Evolutionary conservation across 2,797 vertebrate genomes (phyloP).

Genomic region (Nothura maculosa): DNA sequence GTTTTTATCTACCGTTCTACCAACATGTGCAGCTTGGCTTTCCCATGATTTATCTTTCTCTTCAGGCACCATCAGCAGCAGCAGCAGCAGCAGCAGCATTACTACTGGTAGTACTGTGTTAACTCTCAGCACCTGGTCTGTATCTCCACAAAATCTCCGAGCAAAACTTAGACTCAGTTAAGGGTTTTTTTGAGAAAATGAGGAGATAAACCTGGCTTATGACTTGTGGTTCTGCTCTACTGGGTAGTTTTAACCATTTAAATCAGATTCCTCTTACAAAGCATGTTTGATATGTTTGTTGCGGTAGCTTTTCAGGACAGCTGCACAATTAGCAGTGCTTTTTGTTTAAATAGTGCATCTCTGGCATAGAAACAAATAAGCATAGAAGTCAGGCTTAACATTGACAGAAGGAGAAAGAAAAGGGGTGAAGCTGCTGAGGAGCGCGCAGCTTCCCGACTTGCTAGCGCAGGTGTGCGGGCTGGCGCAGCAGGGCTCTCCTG

Average conservation of each 20-base stretch:
- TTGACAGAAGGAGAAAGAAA: not conserved
- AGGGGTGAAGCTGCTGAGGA: slow-evolving; percentile 14
- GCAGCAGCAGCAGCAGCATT: not conserved
- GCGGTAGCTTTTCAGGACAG: not conserved
- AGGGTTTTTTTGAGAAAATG: not conserved
- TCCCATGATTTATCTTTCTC: not conserved
- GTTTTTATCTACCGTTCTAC: not conserved
- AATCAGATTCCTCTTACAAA: not conserved
- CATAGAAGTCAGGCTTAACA: not conserved
- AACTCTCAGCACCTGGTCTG: not conserved
- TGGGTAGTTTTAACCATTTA: not conserved
- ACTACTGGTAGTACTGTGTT: not conserved
- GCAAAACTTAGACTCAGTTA: not conserved
- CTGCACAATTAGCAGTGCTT: not conserved
- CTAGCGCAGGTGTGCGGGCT: slow-evolving; percentile 39
- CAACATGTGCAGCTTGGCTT: not conserved
- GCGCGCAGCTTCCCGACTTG: not conserved
- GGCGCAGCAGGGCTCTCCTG: not conserved
- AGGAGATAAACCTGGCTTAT: not conserved
- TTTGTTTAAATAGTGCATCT: not conserved
- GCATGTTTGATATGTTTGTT: not conserved
- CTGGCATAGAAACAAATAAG: not conserved
- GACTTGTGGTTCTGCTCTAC: slow-evolving; percentile 4
- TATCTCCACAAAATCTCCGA: not conserved
- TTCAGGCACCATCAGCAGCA: not conserved